Conservation (phyloP, 2,888 invertebrate genomes). For the Panorpa germanica region DNA sequence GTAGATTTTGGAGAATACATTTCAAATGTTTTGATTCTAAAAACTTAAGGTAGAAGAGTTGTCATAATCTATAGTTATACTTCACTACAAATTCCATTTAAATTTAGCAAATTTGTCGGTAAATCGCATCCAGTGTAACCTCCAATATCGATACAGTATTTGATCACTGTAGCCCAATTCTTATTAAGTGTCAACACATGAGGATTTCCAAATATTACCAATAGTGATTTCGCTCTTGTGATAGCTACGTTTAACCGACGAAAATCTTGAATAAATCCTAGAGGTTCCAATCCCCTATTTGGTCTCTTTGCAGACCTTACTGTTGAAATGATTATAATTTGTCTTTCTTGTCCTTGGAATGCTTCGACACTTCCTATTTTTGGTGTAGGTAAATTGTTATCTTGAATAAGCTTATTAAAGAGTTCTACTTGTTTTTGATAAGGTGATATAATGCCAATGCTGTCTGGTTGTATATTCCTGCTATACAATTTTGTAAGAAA, state of each 20-base stretch:
- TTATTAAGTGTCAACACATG: slow-evolving; percentile 41
- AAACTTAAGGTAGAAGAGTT: too few species aligned
- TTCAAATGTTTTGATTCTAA: too few species aligned
- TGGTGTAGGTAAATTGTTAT: slow-evolving; percentile 28
- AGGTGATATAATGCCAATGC: slow-evolving; percentile 82
- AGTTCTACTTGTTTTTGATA: slow-evolving; percentile 70
- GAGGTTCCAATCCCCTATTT: slow-evolving; percentile 27
- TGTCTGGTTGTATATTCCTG: too few species aligned
- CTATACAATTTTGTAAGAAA: too few species aligned
- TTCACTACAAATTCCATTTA: too few species aligned
- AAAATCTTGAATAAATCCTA: slow-evolving; percentile 56
- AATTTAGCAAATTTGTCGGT: slow-evolving; percentile 19
- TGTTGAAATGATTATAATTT: slow-evolving; percentile 63
- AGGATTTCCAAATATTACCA: slow-evolving; percentile 74
- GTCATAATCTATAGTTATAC: slow-evolving; percentile 1
- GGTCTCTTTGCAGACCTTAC: slow-evolving; percentile 39
- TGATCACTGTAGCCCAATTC: slow-evolving; percentile 46
- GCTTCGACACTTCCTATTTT: slow-evolving; percentile 70
- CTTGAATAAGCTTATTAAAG: slow-evolving; percentile 20
- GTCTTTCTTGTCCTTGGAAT: slow-evolving; percentile 74
- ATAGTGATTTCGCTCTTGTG: slow-evolving; percentile 61
- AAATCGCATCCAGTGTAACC: slow-evolving; percentile 54
- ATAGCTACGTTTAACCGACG: slow-evolving; percentile 79
- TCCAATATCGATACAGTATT: slow-evolving; percentile 37
- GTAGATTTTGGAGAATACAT: too few species aligned